These are phyloP conservation scores for Diachrysia chrysitis DNA, from an alignment of 2,888 invertebrate species.

Conservation along the genomic window DNA sequence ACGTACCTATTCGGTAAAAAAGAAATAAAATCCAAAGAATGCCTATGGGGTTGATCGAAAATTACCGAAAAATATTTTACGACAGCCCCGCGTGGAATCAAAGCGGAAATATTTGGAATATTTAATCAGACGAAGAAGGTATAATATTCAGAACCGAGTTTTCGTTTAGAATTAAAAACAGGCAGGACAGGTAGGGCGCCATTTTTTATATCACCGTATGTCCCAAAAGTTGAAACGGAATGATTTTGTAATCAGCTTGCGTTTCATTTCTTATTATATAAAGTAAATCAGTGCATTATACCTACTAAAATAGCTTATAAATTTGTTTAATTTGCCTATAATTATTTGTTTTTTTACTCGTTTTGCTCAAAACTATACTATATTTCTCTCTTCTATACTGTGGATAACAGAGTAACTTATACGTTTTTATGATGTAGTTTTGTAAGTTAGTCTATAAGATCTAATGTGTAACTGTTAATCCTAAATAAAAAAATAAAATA, in stretches of 20 bases:
- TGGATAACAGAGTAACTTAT: no score
- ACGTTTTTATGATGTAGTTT: no score
- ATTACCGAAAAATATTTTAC: constrained; percentile 60
- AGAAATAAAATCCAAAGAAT: constrained; percentile 48
- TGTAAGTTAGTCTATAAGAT: no score
- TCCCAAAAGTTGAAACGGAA: constrained; percentile 24
- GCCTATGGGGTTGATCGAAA: constrained; percentile 37
- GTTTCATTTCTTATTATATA: no score
- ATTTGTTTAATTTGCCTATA: no score
- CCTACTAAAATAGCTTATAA: no score
- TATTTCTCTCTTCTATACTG: no score
- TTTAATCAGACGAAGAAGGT: constrained; percentile 66
- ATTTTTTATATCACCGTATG: constrained; percentile 63
- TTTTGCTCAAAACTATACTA: no score
- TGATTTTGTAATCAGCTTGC: neutral
- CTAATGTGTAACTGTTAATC: no score
- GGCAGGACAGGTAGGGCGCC: constrained; percentile 59
- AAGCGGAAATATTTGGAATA: constrained; percentile 66
- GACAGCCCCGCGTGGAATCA: constrained; percentile 59
- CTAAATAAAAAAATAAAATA: no score
- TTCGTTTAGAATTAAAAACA: constrained; percentile 67
- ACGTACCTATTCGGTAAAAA: constrained; percentile 16
- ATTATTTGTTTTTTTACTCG: no score
- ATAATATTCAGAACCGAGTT: constrained; percentile 67
- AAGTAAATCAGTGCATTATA: no score